phyloP scores from a whole-genome alignment of 2,797 vertebrate species.

The Oophaga sylvatica region DNA sequence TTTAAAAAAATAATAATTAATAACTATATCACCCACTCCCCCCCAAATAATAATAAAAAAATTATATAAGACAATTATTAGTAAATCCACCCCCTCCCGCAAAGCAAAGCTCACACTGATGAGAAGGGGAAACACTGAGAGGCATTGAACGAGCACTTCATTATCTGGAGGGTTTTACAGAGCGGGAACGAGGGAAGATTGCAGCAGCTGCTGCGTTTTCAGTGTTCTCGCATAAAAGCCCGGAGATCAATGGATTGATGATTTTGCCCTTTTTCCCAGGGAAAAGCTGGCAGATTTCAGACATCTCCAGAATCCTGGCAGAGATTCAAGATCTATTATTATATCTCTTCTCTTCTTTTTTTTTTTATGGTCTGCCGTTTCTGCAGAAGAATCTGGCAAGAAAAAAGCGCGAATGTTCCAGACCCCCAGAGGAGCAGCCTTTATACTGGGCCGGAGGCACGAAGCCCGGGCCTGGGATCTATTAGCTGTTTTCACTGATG shows the following conservation, averaged over 20 bases:
- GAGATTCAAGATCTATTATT: conserved; percentile 43
- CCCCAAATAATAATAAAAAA: too few species aligned
- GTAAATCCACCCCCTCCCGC: too few species aligned
- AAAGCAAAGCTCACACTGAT: background rate
- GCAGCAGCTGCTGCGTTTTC: background rate
- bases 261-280: conserved; percentile 27
- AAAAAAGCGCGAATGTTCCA: background rate
- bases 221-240: background rate
- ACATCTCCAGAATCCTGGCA: conserved; percentile 57
- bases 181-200: background rate
- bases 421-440: conserved; percentile 49
- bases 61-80: too few species aligned
- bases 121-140: background rate
- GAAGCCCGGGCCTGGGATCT: conserved; percentile 56
- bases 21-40: too few species aligned
- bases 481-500: background rate
- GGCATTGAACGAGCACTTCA: background rate
- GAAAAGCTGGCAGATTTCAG: conserved; percentile 53
- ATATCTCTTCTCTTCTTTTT: background rate
- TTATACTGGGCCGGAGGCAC: conserved; percentile 54
- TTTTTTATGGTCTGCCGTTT: background rate
- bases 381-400: conserved; percentile 29
- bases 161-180: background rate
- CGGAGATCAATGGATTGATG: background rate
- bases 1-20: too few species aligned